A percentile compares a stretch with the other conserved stretches of the same genome.
Evolutionary conservation across 2,888 invertebrate species (phyloP).

Genomic region (Norana najaformis): DNA sequence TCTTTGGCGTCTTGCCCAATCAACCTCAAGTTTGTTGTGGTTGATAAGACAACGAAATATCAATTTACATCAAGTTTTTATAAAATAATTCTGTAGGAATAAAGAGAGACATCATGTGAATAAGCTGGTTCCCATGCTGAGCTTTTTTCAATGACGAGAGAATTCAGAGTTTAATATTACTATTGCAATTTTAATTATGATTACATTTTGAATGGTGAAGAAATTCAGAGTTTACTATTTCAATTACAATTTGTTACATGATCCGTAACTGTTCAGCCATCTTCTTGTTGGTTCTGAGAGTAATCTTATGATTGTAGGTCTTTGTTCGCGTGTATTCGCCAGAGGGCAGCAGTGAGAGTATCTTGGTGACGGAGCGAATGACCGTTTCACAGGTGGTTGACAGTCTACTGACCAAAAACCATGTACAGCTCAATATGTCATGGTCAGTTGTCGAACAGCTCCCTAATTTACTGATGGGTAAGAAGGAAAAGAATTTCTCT

Average conservation of each 20-base stretch:
- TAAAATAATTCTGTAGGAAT: neutral
- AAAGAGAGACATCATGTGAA: neutral
- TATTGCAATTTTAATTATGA: neutral
- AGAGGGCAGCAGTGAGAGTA: conserved; percentile 15
- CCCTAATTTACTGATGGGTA: conserved; percentile 19
- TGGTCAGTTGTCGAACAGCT: conserved; percentile 27
- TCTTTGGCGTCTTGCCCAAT: neutral
- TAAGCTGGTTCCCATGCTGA: neutral
- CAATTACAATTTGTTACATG: neutral
- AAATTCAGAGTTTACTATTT: neutral
- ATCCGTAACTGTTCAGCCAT: neutral
- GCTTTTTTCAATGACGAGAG: neutral
- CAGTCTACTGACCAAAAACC: neutral
- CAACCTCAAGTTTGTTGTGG: too few species aligned
- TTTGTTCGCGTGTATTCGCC: conserved; percentile 21
- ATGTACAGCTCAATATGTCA: neutral
- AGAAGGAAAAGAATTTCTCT: neutral
- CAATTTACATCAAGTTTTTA: neutral
- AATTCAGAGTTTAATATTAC: neutral
- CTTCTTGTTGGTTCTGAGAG: neutral
- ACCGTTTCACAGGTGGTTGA: conserved; percentile 6
- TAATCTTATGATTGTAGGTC: neutral
- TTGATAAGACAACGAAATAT: neutral
- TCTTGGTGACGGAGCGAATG: neutral
- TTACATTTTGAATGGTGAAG: neutral